phyloP scores from a whole-genome alignment of 2,113 vertebrate genomes.

The Pontoporia blainvillei region DNA sequence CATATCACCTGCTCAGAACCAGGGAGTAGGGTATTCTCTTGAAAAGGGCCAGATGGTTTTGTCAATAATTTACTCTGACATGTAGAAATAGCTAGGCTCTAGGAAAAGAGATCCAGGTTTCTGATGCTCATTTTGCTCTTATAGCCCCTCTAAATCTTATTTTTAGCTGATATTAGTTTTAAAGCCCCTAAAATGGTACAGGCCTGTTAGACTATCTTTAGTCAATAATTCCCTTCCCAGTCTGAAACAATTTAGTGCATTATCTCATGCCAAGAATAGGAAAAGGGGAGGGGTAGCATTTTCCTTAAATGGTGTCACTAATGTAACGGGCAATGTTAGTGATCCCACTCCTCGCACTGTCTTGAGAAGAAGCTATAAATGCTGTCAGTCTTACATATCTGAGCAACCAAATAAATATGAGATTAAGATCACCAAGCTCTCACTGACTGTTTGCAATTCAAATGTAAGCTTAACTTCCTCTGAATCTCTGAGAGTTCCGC shows the following conservation, averaged over 20 bases:
- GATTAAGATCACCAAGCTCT: not conserved
- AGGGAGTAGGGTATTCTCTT: not conserved
- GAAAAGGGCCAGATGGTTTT: slow-evolving; percentile 53
- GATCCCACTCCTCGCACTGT: not conserved
- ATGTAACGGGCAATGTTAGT: not conserved
- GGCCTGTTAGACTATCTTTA: slow-evolving; percentile 47
- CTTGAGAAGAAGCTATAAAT: not conserved
- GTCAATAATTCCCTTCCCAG: slow-evolving; percentile 45
- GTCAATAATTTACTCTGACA: slow-evolving; percentile 67
- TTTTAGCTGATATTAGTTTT: slow-evolving; percentile 60
- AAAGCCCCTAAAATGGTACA: slow-evolving; percentile 38
- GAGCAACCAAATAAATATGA: not conserved
- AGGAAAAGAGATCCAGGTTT: slow-evolving; percentile 33
- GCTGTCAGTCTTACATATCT: not conserved
- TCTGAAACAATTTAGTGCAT: slow-evolving; percentile 52
- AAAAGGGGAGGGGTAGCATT: not conserved
- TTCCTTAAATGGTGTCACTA: not conserved
- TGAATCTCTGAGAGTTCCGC: not conserved
- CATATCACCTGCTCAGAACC: slow-evolving; percentile 30
- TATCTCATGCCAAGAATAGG: slow-evolving; percentile 13
- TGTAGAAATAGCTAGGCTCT: slow-evolving; percentile 43
- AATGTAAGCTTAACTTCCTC: slow-evolving; percentile 19
- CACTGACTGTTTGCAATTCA: slow-evolving; percentile 10
- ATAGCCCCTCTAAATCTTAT: slow-evolving; percentile 55
- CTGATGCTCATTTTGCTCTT: slow-evolving; percentile 56